Base-by-base conservation (phyloP, 2,888 invertebrate genomes). In the Pseudococcus viburni region DNA sequence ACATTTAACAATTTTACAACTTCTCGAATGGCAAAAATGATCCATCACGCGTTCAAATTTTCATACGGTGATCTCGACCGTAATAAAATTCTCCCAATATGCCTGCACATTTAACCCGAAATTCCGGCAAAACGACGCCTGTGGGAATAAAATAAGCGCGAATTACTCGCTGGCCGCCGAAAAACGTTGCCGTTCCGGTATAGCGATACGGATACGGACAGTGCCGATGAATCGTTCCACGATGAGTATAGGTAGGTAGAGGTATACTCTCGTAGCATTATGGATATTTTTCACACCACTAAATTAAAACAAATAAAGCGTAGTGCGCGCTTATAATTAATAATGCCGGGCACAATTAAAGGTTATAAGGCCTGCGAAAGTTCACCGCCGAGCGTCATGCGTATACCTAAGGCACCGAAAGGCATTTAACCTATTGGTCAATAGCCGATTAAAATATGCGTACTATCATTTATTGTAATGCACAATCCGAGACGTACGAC, bases 381-480 rank as follows among this genome's bases (percentile, higher is more conserved):
- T 77, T 68, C 73, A 80, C 11, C 26, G 26, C 26, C 26, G 26
- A 42, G 42, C 42, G 42, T 42, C 64, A 64, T 64, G 64, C 64
- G 64, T 64, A n/a, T 42, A 86, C 59, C 64, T 42, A 46, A 33
- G 86, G 59, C 86, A 86, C 59, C 68, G 86, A 64, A 77, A 68
- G 77, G 33, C 87, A 87, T 87, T 87, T 87, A 68, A 87, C 87
- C 87, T 87, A 87, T 87, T 87, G 87, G 87, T 87, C 87, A 87
- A 87, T 87, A 87, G 46, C 73, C 87, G 87, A 87, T 87, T 87
- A 77, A 87, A 87, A 77, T 87, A 87, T 77, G 87, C 87, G 33
- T 87, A 87, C 48, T 46, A 73, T 48, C 46, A 77, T 68, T 73
- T 86, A 68, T 86, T 33, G 73, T 86, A 64, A 68, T 26, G 73